Base-by-base conservation (phyloP, 2,797 vertebrate genomes). In the Atherinosoma microstoma region DNA sequence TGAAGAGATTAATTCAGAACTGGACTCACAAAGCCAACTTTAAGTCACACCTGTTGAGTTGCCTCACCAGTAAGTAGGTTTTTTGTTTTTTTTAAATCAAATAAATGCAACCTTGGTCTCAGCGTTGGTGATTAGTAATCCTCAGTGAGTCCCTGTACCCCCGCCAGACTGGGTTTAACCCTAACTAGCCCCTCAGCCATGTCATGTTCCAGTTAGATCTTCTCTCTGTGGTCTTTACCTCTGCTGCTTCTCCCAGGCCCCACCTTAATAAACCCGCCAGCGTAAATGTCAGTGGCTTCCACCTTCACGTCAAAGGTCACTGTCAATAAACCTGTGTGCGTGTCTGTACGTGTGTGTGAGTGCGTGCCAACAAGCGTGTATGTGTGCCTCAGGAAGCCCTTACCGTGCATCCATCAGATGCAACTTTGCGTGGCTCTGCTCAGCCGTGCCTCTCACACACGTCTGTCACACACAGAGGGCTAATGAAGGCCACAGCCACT, bases 401-500 rank as follows among this genome's bases (percentile, higher is more conserved):
- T 79, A 85, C 86, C 69, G 85, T 70, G 84, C 86, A 84, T 93
- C 92, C 88, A 88, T 93, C 93, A 94, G 93, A 89, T 80, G 83
- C 82, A 90, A 84, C 87, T 90, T 90, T 83, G 89, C 87, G 83
- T 84, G 79, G 82, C 87, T 91, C 82, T 61, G 68, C 89, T 93
- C 93, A 92, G 88, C 90, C 92, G 87, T 89, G 90, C 90, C 84
- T 85, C 90, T 90, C 91, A 79, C 85, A 88, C 86, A 91, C 80
- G 88, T 93, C 92, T 94, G 92, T 94, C 93, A 93, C 93, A 92
- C 89, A 84, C 82, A 58, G 78, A 87, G 73, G 86, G 90, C 93
- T 94, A 94, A 94, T 94, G 93, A 94, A 94, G 93, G 93, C 93
- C 93, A 94, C 90, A 92, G 92, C 91, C 87, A 84, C 89, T 87